A percentile compares a stretch with the other conserved stretches of the same genome.
Conservation (phyloP, 2,888 invertebrate species). For the Macrosiphum euphorbiae region DNA sequence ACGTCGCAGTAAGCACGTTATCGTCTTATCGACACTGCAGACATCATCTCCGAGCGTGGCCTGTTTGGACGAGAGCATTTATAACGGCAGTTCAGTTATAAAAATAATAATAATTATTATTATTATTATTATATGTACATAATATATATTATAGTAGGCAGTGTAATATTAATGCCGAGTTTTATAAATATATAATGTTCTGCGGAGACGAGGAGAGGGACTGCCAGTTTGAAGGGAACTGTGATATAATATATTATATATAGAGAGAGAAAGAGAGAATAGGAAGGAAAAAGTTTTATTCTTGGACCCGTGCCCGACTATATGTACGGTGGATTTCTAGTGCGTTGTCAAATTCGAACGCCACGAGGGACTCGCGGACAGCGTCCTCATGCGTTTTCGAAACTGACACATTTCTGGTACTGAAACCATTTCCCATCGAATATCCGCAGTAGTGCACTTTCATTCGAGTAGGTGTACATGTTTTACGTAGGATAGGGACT, state of each 20-base stretch:
- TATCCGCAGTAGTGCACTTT: not conserved
- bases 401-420: not conserved
- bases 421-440: not conserved
- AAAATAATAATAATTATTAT: not conserved
- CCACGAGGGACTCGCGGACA: not conserved
- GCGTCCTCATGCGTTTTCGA: not conserved
- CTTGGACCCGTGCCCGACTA: not conserved
- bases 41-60: not conserved
- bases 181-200: not conserved
- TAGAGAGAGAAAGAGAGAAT: not conserved
- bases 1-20: not conserved
- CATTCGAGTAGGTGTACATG: not conserved
- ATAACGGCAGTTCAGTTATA: slow-evolving; percentile 7
- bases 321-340: not conserved
- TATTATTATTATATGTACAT: not conserved
- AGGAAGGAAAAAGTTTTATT: not conserved
- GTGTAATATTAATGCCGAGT: not conserved
- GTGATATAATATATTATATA: not conserved
- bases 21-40: not conserved
- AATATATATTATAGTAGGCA: not conserved
- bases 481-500: not conserved
- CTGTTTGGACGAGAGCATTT: not conserved
- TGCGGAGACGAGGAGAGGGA: not conserved
- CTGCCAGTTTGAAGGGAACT: not conserved
- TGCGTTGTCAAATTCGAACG: not conserved